These are phyloP conservation scores for Pseudococcus jackbeardsleyi DNA, from an alignment of 2,888 invertebrate species.

Conservation along the genomic window DNA sequence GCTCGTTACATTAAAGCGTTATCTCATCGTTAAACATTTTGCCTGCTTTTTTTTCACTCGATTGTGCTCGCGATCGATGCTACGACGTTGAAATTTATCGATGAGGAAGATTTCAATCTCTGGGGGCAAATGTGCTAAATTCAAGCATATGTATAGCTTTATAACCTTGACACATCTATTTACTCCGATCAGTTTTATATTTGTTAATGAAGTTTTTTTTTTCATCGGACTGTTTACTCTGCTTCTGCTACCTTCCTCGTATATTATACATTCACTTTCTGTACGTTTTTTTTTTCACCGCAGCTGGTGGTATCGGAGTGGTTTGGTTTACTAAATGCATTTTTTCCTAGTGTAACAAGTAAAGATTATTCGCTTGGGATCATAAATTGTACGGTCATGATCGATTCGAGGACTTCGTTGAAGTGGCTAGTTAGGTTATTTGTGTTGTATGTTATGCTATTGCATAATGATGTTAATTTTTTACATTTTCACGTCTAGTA, in stretches of 20 bases:
- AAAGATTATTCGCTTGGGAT: background rate
- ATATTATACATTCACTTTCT: slow-evolving; percentile 38
- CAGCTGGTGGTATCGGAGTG: slow-evolving; percentile 1
- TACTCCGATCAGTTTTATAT: slow-evolving; percentile 1
- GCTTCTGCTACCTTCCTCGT: background rate
- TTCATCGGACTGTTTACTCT: background rate
- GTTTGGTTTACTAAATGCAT: background rate
- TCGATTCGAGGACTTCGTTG: slow-evolving; percentile 19
- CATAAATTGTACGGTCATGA: slow-evolving; percentile 8
- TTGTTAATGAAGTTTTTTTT: slow-evolving; percentile 43
- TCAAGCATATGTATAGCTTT: background rate
- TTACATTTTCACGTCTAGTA: background rate
- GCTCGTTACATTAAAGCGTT: slow-evolving; percentile 46
- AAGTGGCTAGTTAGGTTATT: background rate
- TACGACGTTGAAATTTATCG: slow-evolving; percentile 45
- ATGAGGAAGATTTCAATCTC: slow-evolving; percentile 51
- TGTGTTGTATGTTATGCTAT: background rate
- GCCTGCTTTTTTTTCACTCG: slow-evolving; percentile 35
- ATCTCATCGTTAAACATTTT: slow-evolving; percentile 54
- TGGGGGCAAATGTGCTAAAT: slow-evolving; percentile 7
- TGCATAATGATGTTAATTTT: background rate
- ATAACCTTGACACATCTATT: slow-evolving; percentile 51
- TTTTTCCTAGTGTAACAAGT: background rate
- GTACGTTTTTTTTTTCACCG: background rate
- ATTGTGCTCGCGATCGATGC: slow-evolving; percentile 2